Evolutionary conservation across 2,113 vertebrate species (phyloP).

Genomic region (Clinocottus analis): DNA sequence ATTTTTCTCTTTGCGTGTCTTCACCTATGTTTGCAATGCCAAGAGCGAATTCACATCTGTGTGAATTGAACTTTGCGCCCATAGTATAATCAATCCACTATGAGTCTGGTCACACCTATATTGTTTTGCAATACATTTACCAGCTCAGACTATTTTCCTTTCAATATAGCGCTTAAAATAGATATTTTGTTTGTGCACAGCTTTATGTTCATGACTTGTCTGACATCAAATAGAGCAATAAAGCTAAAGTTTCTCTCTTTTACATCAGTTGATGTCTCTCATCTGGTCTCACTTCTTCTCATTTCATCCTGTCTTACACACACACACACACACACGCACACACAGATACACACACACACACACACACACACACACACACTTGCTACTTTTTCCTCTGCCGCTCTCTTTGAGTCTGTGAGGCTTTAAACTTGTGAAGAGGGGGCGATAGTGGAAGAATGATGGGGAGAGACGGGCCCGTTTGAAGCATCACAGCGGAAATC

Average conservation of each 20-base stretch:
- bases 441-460: slow-evolving; percentile 57
- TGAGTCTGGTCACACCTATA: neutral
- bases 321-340: slow-evolving; percentile 33
- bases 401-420: slow-evolving; percentile 34
- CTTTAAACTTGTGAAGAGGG: slow-evolving; percentile 40
- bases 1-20: neutral
- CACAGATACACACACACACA: slow-evolving; percentile 36
- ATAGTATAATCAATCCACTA: neutral
- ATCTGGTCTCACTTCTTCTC: slow-evolving; percentile 27
- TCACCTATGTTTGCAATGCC: neutral
- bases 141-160: neutral
- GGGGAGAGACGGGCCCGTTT: slow-evolving; percentile 49
- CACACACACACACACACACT: slow-evolving; percentile 32
- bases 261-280: neutral
- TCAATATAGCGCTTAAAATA: neutral
- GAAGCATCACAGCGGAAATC: slow-evolving; percentile 67
- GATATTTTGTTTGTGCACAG: too few relatives aligned
- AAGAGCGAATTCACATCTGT: neutral
- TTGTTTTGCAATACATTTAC: neutral
- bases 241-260: neutral
- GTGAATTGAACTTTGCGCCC: neutral
- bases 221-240: neutral
- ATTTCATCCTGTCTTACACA: slow-evolving; percentile 15
- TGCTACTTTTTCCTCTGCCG: neutral
- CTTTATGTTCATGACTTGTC: neutral